Conservation (phyloP, 2,113 vertebrate species). For the Anoplopoma fimbria region DNA sequence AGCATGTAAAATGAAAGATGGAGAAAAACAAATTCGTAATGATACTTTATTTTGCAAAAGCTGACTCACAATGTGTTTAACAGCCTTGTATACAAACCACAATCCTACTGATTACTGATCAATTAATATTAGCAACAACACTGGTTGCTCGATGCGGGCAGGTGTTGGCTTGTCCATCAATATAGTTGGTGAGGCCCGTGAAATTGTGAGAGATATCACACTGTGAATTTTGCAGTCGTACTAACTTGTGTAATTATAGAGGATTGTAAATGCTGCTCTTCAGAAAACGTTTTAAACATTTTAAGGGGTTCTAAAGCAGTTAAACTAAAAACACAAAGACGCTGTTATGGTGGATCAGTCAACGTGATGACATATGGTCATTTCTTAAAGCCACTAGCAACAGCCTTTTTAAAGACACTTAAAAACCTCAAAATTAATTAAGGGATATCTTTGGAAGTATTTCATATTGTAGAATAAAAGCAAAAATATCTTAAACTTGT, state of each 20-base stretch:
- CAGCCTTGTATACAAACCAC: background rate
- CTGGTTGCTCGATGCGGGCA: constrained; percentile 21
- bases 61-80: constrained; percentile 22
- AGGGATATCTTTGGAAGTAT: background rate
- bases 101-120: constrained; percentile 15
- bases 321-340: no score
- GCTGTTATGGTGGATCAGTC: no score
- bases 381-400: no score
- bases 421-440: background rate
- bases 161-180: constrained; percentile 52
- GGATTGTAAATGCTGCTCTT: background rate
- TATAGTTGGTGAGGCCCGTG: constrained; percentile 2
- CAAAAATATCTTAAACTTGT: background rate
- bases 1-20: background rate
- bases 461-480: background rate
- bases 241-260: constrained; percentile 8
- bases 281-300: background rate
- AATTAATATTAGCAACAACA: constrained; percentile 9
- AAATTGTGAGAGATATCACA: constrained; percentile 30
- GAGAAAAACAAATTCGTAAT: background rate
- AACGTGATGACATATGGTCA: no score
- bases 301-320: no score
- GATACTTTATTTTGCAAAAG: background rate
- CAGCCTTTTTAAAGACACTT: background rate
- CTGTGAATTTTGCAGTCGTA: constrained; percentile 10